These are phyloP conservation scores for Philereme vetulata DNA, from an alignment of 2,888 invertebrate species.

Conservation along the genomic window DNA sequence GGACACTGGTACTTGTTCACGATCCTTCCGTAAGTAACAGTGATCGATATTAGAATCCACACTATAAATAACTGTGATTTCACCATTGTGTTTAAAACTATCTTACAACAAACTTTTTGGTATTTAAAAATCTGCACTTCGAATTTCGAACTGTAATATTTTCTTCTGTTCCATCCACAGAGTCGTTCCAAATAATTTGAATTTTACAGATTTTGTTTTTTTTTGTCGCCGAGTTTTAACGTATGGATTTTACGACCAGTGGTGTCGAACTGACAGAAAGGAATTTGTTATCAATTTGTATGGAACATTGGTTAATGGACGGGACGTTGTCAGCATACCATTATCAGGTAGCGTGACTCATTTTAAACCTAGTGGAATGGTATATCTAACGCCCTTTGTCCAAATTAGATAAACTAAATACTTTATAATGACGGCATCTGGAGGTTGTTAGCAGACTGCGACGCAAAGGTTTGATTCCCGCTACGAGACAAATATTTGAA, in stretches of 20 bases:
- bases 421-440: not conserved
- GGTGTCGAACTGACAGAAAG: constrained; percentile 72
- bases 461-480: too few species aligned
- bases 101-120: too few species aligned
- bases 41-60: constrained; percentile 45
- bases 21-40: constrained; percentile 55
- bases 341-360: constrained; percentile 70
- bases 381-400: constrained; percentile 39
- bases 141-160: constrained; percentile 11
- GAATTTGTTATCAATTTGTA: constrained; percentile 77
- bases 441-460: too few species aligned
- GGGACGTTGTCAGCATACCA: constrained; percentile 71
- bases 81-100: constrained; percentile 35
- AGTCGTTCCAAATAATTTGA: constrained; percentile 1
- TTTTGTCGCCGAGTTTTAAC: constrained; percentile 35
- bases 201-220: constrained; percentile 9
- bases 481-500: too few species aligned
- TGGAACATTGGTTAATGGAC: constrained; percentile 72
- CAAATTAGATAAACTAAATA: not conserved
- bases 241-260: constrained; percentile 62
- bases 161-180: not conserved
- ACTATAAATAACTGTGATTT: constrained; percentile 46
- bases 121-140: not conserved
- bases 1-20: constrained; percentile 89
- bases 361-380: constrained; percentile 44